A percentile compares a stretch with the other conserved stretches of the same genome.
Conservation (phyloP, 2,797 vertebrate genomes). For the Chelonia mydas region DNA sequence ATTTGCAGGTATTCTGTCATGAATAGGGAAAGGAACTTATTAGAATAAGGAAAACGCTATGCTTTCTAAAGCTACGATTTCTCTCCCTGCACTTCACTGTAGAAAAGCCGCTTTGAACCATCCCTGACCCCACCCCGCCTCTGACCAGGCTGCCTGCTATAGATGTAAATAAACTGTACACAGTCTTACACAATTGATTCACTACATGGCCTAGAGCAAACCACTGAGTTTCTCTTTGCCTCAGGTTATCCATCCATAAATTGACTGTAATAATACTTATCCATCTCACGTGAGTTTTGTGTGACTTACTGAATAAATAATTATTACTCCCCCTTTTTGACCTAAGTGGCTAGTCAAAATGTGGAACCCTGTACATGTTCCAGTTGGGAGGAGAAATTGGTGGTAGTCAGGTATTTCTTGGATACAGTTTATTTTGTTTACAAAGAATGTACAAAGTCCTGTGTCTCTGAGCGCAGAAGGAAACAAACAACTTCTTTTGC, state of each 20-base stretch:
- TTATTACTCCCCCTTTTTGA: neutral
- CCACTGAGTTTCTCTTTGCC: neutral
- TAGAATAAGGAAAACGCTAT: neutral
- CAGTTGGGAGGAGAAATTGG: neutral
- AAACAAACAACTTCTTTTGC: neutral
- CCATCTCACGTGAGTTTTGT: conserved; percentile 14
- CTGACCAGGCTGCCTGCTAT: neutral
- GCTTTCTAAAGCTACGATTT: neutral
- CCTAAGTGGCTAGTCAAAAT: neutral
- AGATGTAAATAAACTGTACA: neutral
- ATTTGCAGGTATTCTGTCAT: too few relatives aligned
- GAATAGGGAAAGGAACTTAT: neutral
- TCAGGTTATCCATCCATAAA: conserved; percentile 32
- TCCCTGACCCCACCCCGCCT: neutral
- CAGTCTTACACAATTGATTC: neutral
- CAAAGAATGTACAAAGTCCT: neutral
- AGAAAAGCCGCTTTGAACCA: neutral
- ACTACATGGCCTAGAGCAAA: neutral
- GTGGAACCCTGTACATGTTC: neutral
- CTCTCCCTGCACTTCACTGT: neutral
- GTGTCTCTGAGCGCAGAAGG: neutral
- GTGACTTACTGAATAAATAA: conserved; percentile 40
- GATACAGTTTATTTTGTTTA: neutral
- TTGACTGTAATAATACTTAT: conserved; percentile 25
- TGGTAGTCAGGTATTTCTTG: neutral